phyloP scores from a whole-genome alignment of 2,113 vertebrate genomes.

The Oreochromis spilurus region DNA sequence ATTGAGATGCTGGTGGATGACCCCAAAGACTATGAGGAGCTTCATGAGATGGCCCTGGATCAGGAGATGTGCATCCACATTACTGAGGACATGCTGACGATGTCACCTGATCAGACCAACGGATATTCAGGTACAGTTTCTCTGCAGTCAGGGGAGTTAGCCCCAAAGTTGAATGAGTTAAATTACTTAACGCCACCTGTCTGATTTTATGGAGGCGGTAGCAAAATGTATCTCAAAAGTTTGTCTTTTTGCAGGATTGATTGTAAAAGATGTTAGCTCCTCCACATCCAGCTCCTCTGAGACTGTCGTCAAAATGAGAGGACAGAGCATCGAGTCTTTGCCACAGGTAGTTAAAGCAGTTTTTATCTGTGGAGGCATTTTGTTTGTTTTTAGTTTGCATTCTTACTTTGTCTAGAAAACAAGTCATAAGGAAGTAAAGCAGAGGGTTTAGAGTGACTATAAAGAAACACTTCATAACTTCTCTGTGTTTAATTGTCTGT shows the following conservation, averaged over 20 bases:
- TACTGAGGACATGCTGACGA: conserved; percentile 93
- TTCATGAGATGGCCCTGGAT: conserved; percentile 82
- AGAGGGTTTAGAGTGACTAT: not conserved
- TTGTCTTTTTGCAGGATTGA: conserved; percentile 76
- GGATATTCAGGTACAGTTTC: conserved; percentile 83
- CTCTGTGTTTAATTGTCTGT: fast-evolving
- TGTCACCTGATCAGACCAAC: conserved; percentile 80
- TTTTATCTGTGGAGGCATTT: not conserved
- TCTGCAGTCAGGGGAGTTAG: not conserved
- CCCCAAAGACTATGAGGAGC: conserved; percentile 90
- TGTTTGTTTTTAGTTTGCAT: not conserved
- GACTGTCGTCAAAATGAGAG: conserved; percentile 93
- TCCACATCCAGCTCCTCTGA: conserved; percentile 97
- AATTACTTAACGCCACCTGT: not conserved
- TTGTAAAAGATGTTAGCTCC: conserved; percentile 93
- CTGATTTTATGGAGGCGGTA: not conserved
- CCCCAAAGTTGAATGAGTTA: not conserved
- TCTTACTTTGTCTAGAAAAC: not conserved
- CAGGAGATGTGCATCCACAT: conserved; percentile 96
- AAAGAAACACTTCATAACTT: not conserved
- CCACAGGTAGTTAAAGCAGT: conserved; percentile 79
- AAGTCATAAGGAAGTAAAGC: not conserved
- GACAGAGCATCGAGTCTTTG: conserved; percentile 94
- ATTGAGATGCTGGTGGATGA: conserved; percentile 99
- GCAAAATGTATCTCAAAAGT: not conserved